A percentile compares a stretch with the other conserved stretches of the same genome.
Evolutionary conservation across 2,113 vertebrate genomes (phyloP).

Genomic region (Carollia perspicillata): DNA sequence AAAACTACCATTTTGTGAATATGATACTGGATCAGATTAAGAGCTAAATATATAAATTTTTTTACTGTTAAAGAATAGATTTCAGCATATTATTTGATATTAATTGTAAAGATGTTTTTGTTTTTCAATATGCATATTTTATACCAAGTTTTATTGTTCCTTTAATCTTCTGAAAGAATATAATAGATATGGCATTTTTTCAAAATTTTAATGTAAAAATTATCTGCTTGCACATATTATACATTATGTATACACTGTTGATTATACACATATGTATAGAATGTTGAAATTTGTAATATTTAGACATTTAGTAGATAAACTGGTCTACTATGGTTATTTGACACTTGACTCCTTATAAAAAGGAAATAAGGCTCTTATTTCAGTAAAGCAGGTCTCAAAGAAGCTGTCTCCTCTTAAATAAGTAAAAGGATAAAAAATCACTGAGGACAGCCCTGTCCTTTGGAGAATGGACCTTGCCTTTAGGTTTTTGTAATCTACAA

Average conservation of each 20-base stretch:
- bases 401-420: constrained; percentile 51
- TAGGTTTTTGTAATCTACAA: constrained; percentile 60
- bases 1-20: constrained; percentile 12
- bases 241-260: not conserved
- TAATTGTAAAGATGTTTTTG: not conserved
- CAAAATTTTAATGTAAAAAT: not conserved
- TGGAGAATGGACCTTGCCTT: constrained; percentile 55
- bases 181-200: not conserved
- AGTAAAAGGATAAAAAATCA: constrained; percentile 58
- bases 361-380: constrained; percentile 4
- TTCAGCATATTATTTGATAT: not conserved
- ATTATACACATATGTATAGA: not conserved
- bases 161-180: not conserved
- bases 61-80: not conserved
- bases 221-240: not conserved
- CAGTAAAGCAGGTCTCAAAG: constrained; percentile 29
- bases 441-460: constrained; percentile 52
- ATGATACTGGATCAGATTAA: not conserved
- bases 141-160: not conserved
- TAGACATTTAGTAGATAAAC: not conserved
- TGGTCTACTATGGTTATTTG: constrained; percentile 26
- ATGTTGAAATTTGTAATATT: not conserved
- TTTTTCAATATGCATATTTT: not conserved
- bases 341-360: constrained; percentile 26
- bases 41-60: not conserved